These are phyloP conservation scores for Camponotus vicinus DNA, from an alignment of 1,140 invertebrate species.

Conservation along the genomic window DNA sequence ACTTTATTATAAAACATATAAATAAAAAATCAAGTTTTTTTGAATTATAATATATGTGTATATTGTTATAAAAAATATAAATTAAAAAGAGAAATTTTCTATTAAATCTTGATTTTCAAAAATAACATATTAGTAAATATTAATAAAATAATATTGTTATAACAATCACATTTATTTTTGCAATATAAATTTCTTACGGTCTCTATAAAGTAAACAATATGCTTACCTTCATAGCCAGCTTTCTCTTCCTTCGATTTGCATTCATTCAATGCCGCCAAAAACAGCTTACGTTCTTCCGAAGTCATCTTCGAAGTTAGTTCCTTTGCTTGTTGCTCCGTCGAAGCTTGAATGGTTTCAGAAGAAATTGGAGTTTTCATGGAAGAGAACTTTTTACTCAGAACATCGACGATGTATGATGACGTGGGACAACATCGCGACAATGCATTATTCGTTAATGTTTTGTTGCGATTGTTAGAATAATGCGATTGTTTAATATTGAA, in stretches of 20 bases:
- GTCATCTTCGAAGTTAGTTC: conserved; percentile 90
- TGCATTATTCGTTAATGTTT: background rate
- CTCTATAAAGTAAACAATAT: background rate
- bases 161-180: no score
- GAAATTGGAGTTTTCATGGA: conserved; percentile 28
- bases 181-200: background rate
- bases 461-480: conserved; percentile 8
- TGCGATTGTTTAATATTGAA: conserved; percentile 31
- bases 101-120: background rate
- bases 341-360: conserved; percentile 77
- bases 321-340: conserved; percentile 90
- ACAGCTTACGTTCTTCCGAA: conserved; percentile 89
- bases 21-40: conserved; percentile 18
- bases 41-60: conserved; percentile 37
- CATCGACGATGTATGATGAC: background rate
- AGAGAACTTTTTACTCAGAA: conserved; percentile 3
- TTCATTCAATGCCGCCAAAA: conserved; percentile 89
- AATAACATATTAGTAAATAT: no score
- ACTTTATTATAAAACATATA: conserved; percentile 52
- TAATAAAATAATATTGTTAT: no score
- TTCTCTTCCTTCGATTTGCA: conserved; percentile 90
- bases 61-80: no score
- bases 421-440: conserved; percentile 25
- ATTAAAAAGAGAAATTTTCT: background rate
- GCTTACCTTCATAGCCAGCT: conserved; percentile 91